phyloP scores from a whole-genome alignment of 1,140 invertebrate species.

The Heterodera carotae region DNA sequence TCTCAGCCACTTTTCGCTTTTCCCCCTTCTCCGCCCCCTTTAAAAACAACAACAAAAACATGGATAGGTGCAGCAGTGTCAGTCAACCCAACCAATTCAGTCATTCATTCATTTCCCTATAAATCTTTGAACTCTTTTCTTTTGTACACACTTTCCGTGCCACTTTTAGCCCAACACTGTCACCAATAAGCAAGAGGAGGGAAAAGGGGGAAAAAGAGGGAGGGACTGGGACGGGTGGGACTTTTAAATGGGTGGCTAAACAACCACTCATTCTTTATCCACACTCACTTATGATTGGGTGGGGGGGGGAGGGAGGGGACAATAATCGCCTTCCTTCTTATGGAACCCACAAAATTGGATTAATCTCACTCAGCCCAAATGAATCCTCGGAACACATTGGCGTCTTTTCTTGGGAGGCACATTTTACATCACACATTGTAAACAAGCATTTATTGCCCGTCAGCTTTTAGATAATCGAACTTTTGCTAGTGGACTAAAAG shows the following conservation, averaged over 20 bases:
- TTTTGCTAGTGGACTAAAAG: no score
- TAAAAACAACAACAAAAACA: conserved; percentile 18
- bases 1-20: background rate
- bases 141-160: conserved; percentile 14
- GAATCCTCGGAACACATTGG: background rate
- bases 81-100: background rate
- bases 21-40: conserved; percentile 10
- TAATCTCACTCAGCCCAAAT: background rate
- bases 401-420: background rate
- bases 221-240: background rate
- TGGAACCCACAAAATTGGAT: conserved; percentile 6
- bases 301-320: background rate
- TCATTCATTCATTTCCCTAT: conserved; percentile 3
- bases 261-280: background rate
- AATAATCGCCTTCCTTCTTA: background rate
- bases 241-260: background rate
- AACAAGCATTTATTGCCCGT: no score
- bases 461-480: no score
- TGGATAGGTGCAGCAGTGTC: background rate
- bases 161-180: conserved; percentile 13
- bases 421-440: no score
- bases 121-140: conserved; percentile 21
- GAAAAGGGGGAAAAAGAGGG: background rate
- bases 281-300: background rate
- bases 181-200: background rate